These are phyloP conservation scores for Cricetomys ansorgei DNA, from an alignment of 2,113 vertebrate species.

Conservation along the genomic window DNA sequence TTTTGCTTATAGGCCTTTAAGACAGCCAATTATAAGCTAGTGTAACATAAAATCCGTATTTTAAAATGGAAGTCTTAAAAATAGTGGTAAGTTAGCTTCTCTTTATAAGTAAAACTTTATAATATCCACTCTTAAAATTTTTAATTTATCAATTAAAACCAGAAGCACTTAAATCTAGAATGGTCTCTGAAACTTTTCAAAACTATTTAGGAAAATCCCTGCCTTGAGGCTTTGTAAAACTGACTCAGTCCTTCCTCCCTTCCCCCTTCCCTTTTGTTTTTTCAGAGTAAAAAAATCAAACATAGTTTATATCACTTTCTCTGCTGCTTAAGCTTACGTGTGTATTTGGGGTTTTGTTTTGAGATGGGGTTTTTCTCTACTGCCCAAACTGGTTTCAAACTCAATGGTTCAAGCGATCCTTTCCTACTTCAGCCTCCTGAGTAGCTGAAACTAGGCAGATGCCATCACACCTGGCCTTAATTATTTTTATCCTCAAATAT, in stretches of 20 bases:
- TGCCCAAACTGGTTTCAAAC: background rate
- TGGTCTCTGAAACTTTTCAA: conserved; percentile 4
- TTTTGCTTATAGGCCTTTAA: background rate
- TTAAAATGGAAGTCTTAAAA: background rate
- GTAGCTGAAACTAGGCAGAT: background rate
- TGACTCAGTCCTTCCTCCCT: background rate
- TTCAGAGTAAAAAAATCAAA: conserved; percentile 12
- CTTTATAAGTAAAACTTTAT: conserved; percentile 13
- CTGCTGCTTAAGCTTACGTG: conserved; percentile 5
- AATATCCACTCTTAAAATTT: background rate
- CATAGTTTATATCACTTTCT: conserved; percentile 1
- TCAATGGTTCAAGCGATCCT: background rate
- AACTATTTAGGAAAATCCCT: background rate
- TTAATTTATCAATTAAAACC: background rate
- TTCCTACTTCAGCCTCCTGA: background rate
- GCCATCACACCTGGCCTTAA: background rate
- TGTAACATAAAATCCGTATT: conserved; percentile 31
- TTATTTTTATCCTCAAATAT: conserved; percentile 47
- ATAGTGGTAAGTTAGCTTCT: conserved; percentile 38
- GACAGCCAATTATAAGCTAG: background rate
- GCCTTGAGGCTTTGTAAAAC: background rate
- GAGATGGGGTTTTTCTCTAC: background rate
- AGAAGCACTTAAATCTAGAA: conserved; percentile 12
- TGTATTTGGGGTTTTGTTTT: background rate
- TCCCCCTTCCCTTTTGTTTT: background rate